Base-by-base conservation (phyloP, 2,113 vertebrate species). In the Riparia riparia region DNA sequence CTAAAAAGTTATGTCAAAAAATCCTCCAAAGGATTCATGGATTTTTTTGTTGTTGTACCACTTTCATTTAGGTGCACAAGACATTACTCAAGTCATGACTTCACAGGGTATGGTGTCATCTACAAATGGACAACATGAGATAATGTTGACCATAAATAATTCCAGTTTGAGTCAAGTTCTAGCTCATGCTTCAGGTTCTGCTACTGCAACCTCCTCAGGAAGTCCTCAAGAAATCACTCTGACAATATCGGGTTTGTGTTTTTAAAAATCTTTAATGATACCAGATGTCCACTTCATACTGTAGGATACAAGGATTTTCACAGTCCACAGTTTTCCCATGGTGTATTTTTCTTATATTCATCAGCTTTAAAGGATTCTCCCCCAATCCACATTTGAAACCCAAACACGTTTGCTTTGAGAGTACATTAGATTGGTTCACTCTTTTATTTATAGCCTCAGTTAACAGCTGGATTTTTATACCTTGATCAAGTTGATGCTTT, bases 61-160 rank as follows among this genome's bases (percentile, higher is more conserved):
- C 29, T 88, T 71, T 16, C 4, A 25, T 95, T 83, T 96, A 99
- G 99, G 98, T 86, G 96, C 99, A 19, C 99, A 99, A 64, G 99
- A 99, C 77, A 97, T 99, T 19, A 98, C 98, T 71, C 99, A 99
- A 34, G 99, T 99, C 79, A 98, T 99, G 97, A 97, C 98, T 22
- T 98, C 98, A 5, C 98, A 98, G 78, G 98, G 98, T 71, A 97
- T 99, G 63, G 98, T 99, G 44, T 95, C 98, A 6, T 97, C 98
- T n/a, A 96, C 98, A 22, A 96, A 83, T 42, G 97, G 97, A 34
- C 98, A 98, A 18, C 99, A 99, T 45, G 99, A 99, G 96, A 99
- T 99, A 96, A 99, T 99, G 2, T 91, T 99, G 95, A 99, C 99
- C 68, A 99, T 99, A 95, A 99, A 99, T 98, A 99, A 99, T 95